Evolutionary conservation across 2,113 vertebrate species (phyloP), one percentile per base, ranked within the genome.

Genomic region (Neogobius melanostomus): DNA sequence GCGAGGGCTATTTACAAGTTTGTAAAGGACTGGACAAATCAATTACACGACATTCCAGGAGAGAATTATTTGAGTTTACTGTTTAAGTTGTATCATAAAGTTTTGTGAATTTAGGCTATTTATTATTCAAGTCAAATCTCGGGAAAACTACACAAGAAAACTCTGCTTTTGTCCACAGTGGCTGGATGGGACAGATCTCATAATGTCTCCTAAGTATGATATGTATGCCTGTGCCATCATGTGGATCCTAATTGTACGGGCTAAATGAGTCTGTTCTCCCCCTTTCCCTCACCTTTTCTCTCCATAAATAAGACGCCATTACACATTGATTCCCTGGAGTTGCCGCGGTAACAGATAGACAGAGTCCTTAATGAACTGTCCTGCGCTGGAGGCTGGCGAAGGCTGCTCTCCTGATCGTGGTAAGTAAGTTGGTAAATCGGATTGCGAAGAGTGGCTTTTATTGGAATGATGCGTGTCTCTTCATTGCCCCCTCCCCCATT

Each of bases 241-340:
- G 66, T 43, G 66, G 68, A 68, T 56, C 65, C 78, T 88, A 83
- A 88, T 85, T 86, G 74, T 68, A 75, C 43, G 46, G 43, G 65
- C 71, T 85, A 71, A 88, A 79, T 89, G 85, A 89, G 80, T 85
- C 77, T 72, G 80, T 85, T 82, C 81, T 72, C 64, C 59, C 71
- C 65, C 72, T 42, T 71, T 59, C 75, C 36, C 57, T 7, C 28
- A 36, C 7, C 16, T 44, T 77, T 68, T 68, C 14, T 76, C 79
- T 82, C 79, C 78, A 84, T 89, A 82, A 87, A 86, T 84, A 85
- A 82, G 83, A 83, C 68, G 72, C 61, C 79, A 79, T 89, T 80
- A 79, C 61, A 8, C 84, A 83, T 85, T 56, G 75, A 89, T 85
- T 75, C 66, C 45, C 7, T n/a, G 75, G 81, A 69, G 80, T 75